A percentile compares a stretch with the other conserved stretches of the same genome.
These are phyloP conservation scores for Oscheius sp. DNA, from an alignment of 2,888 invertebrate genomes.

Conservation along the genomic window DNA sequence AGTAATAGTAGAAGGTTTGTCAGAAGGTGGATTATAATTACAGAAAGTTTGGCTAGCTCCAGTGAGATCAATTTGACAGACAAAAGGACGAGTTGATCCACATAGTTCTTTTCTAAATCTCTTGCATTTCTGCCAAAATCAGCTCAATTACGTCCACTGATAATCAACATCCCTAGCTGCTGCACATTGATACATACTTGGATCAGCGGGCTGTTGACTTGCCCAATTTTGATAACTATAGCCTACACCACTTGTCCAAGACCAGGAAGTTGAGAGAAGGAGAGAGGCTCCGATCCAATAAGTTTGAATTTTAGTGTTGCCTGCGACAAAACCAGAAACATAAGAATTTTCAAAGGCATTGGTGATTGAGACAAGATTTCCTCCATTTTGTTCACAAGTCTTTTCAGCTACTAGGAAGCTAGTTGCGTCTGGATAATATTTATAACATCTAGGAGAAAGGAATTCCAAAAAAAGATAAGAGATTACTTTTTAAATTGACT, in stretches of 20 bases:
- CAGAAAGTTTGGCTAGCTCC: no score
- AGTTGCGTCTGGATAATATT: neutral
- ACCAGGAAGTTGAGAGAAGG: neutral
- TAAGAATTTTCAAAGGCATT: neutral
- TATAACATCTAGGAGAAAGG: neutral
- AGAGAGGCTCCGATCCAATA: neutral
- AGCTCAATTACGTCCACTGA: neutral
- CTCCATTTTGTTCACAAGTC: neutral
- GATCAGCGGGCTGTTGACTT: neutral
- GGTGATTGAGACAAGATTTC: neutral
- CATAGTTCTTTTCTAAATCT: no score
- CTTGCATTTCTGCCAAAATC: no score
- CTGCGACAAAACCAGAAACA: neutral
- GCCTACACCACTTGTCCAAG: neutral
- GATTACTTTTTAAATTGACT: no score
- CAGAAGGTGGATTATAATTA: no score
- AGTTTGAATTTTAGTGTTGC: neutral
- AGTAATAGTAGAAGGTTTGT: no score
- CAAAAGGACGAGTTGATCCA: no score
- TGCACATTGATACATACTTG: neutral
- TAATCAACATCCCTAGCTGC: neutral
- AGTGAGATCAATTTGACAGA: no score
- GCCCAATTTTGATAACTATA: neutral
- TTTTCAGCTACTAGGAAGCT: neutral
- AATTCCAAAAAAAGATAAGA: neutral